Evolutionary conservation across 2,797 vertebrate species (phyloP).

Genomic region (Coendou prehensilis): DNA sequence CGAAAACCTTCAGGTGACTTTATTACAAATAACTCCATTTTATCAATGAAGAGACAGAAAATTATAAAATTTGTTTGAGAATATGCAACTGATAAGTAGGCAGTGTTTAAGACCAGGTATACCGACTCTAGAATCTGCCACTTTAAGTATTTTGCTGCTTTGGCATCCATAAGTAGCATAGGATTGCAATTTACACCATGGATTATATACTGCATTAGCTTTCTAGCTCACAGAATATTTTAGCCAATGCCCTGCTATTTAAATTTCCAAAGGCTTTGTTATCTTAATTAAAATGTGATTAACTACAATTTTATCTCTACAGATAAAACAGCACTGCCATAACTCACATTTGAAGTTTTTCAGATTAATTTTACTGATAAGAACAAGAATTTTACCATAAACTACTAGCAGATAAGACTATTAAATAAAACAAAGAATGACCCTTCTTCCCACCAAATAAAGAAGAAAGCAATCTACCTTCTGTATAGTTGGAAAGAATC

Average conservation of each 20-base stretch:
- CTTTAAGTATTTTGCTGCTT: background rate
- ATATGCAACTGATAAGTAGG: background rate
- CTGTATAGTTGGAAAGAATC: background rate
- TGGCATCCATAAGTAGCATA: background rate
- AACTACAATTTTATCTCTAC: background rate
- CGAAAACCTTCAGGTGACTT: background rate
- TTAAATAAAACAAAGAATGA: background rate
- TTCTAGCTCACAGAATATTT: background rate
- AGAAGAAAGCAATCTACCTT: background rate
- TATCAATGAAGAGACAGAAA: background rate
- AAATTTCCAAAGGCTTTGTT: background rate
- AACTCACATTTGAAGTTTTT: background rate
- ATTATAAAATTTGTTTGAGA: background rate
- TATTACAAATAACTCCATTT: background rate
- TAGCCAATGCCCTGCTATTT: background rate
- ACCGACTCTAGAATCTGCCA: background rate
- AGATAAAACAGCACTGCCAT: background rate
- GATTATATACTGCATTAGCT: background rate
- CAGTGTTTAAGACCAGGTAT: rapidly evolving
- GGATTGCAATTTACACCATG: background rate
- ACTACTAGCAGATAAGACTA: background rate
- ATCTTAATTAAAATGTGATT: slow-evolving; percentile 11
- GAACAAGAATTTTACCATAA: background rate
- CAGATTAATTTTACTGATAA: background rate
- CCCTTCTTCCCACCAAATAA: background rate